Percentiles rank a stretch among this genome's conserved stretches.
Conservation (phyloP, 2,888 invertebrate genomes). For the Prosopocoilus inquinatus region DNA sequence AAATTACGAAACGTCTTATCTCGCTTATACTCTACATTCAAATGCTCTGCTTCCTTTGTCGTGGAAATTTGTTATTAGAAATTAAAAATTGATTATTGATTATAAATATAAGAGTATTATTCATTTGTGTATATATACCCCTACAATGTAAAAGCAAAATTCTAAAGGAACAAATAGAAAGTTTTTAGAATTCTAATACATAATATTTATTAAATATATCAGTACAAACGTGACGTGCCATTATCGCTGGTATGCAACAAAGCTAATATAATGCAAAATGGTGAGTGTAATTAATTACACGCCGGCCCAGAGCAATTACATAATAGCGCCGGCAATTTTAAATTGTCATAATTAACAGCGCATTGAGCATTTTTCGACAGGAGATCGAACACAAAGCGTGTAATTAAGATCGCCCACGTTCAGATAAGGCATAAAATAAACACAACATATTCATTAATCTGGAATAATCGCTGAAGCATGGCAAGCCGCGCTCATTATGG, state of each 20-base stretch:
- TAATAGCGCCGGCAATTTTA: not conserved
- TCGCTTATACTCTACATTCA: constrained; percentile 2
- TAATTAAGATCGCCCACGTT: constrained; percentile 1
- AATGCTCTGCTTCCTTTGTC: not conserved
- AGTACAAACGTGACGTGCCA: too few relatives aligned
- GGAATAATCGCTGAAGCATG: not conserved
- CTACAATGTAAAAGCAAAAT: too few relatives aligned
- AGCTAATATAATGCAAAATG: too few relatives aligned
- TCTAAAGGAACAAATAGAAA: too few relatives aligned
- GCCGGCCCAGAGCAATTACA: not conserved
- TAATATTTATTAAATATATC: too few relatives aligned
- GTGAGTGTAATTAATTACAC: not conserved
- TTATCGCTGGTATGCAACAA: too few relatives aligned
- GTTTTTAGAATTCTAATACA: too few relatives aligned
- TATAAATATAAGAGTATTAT: too few relatives aligned
- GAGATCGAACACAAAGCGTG: not conserved
- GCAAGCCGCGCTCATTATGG: not conserved
- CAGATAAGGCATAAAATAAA: not conserved
- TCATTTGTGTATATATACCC: too few relatives aligned
- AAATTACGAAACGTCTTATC: constrained; percentile 12
- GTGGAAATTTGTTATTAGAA: not conserved
- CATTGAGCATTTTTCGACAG: not conserved
- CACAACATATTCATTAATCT: constrained; percentile 4
- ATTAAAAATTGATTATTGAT: not conserved
- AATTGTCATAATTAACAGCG: not conserved